A percentile compares a stretch with the other conserved stretches of the same genome.
phyloP scores from a whole-genome alignment of 2,797 vertebrate genomes.

The Ctenopoma kingsleyae region DNA sequence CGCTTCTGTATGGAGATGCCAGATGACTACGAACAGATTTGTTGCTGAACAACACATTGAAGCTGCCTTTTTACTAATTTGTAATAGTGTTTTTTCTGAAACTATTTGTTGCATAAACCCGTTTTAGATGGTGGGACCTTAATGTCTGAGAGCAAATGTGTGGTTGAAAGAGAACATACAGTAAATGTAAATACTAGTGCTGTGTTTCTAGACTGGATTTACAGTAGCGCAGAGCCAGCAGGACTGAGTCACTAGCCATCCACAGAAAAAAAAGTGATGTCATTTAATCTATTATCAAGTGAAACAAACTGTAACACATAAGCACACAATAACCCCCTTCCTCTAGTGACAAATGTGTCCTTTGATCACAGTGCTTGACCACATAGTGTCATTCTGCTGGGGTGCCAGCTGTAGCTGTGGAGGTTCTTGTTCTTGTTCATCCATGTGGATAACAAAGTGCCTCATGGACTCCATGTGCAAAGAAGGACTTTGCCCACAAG shows the following conservation, averaged over 20 bases:
- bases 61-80: constrained; percentile 73
- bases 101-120: constrained; percentile 57
- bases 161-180: constrained; percentile 37
- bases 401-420: constrained; percentile 66
- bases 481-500: constrained; percentile 67
- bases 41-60: constrained; percentile 52
- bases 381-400: constrained; percentile 10
- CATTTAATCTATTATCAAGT: not conserved
- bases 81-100: constrained; percentile 67
- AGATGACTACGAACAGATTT: constrained; percentile 74
- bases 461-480: constrained; percentile 51
- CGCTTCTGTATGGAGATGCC: constrained; percentile 79
- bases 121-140: constrained; percentile 47
- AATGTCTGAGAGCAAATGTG: constrained; percentile 15
- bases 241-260: constrained; percentile 19
- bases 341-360: constrained; percentile 15
- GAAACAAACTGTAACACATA: constrained; percentile 27
- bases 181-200: not conserved
- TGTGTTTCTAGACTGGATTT: not conserved
- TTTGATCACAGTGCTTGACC: constrained; percentile 42
- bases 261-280: constrained; percentile 1
- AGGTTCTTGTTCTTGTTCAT: constrained; percentile 75
- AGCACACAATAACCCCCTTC: not conserved
- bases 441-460: constrained; percentile 72
- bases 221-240: constrained; percentile 8